Evolutionary conservation across 2,888 invertebrate genomes (phyloP).

Genomic region (Eulithis prunata): DNA sequence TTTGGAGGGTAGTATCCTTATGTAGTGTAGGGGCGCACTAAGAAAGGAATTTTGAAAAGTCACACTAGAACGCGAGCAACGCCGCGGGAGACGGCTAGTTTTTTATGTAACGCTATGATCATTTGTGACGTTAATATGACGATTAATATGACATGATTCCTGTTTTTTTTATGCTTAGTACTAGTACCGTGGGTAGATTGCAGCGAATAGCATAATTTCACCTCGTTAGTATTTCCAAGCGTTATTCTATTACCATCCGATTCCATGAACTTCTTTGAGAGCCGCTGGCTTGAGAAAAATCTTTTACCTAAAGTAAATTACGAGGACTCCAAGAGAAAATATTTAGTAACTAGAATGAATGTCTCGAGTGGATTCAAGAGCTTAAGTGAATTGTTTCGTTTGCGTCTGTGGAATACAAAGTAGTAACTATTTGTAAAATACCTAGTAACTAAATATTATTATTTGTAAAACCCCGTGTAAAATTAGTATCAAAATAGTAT

Average conservation of each 20-base stretch:
- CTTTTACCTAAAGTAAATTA: constrained; percentile 21
- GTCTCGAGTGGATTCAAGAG: constrained; percentile 37
- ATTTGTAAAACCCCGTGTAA: too few relatives aligned
- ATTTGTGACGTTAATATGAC: too few relatives aligned
- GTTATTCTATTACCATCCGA: constrained; percentile 1
- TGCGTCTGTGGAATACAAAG: constrained; percentile 34
- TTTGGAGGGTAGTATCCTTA: too few relatives aligned
- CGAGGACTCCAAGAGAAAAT: constrained; percentile 25
- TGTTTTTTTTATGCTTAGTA: neutral
- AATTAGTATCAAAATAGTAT: too few relatives aligned
- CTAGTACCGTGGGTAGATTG: neutral
- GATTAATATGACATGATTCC: too few relatives aligned
- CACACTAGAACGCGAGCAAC: too few relatives aligned
- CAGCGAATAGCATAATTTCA: neutral
- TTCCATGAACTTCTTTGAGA: neutral
- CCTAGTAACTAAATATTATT: neutral
- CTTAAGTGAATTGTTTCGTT: constrained; percentile 40
- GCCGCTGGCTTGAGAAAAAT: constrained; percentile 3
- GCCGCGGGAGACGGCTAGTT: too few relatives aligned
- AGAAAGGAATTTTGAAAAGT: too few relatives aligned
- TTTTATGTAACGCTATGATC: too few relatives aligned
- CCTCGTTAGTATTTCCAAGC: neutral
- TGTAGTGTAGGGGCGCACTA: too few relatives aligned
- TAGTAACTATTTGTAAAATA: constrained; percentile 22
- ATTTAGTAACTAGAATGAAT: constrained; percentile 37